These are phyloP conservation scores for Lampris megalopsis DNA, from an alignment of 2,113 vertebrate species.

Conservation along the genomic window DNA sequence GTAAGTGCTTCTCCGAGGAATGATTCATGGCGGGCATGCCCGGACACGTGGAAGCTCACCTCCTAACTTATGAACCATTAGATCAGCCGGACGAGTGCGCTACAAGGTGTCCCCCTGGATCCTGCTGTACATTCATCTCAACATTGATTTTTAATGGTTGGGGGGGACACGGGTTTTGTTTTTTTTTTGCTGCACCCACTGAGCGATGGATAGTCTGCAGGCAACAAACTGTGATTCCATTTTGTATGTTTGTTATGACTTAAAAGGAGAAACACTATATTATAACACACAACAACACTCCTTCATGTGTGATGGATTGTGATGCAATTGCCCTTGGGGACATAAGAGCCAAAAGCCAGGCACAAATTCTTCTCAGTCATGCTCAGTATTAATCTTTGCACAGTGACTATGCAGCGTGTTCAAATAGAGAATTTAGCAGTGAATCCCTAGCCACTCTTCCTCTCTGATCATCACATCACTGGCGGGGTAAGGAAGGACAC, in stretches of 20 bases:
- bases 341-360: conserved; percentile 39
- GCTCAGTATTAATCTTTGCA: conserved; percentile 4
- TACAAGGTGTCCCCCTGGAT: conserved; percentile 53
- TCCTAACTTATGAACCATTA: conserved; percentile 67
- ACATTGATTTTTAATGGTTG: conserved; percentile 68
- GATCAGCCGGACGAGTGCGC: conserved; percentile 55
- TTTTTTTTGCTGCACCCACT: conserved; percentile 3
- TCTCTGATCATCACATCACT: conserved; percentile 68
- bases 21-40: conserved; percentile 68
- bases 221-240: conserved; percentile 56
- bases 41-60: conserved; percentile 44
- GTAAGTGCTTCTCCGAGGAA: conserved; percentile 63
- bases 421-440: conserved; percentile 41
- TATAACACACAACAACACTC: conserved; percentile 41
- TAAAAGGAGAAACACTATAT: conserved; percentile 55
- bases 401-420: conserved; percentile 13
- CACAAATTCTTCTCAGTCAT: conserved; percentile 15
- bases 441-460: conserved; percentile 16
- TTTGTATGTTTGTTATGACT: conserved; percentile 61
- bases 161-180: background rate
- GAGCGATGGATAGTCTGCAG: conserved; percentile 49
- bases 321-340: conserved; percentile 29
- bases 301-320: conserved; percentile 58
- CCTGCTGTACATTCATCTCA: conserved; percentile 61
- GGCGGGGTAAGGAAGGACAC: conserved; percentile 59